A percentile compares a stretch with the other conserved stretches of the same genome.
These are phyloP conservation scores for Noctilio leporinus DNA, from an alignment of 2,113 vertebrate genomes.

Conservation along the genomic window DNA sequence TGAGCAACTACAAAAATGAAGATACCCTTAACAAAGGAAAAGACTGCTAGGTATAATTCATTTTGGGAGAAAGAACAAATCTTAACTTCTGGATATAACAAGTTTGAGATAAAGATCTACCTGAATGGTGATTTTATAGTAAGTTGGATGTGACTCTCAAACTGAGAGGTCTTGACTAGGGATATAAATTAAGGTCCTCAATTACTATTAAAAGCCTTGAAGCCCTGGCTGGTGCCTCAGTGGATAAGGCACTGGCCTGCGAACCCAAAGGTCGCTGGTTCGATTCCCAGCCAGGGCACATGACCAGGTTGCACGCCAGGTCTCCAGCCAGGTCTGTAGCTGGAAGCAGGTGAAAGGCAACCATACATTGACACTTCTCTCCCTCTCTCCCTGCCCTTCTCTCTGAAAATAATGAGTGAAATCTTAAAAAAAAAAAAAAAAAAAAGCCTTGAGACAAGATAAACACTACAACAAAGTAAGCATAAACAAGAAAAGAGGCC, in stretches of 20 bases:
- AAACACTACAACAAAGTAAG: neutral
- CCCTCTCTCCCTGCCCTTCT: no score
- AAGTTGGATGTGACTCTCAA: neutral
- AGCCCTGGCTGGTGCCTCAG: no score
- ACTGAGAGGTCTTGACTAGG: neutral
- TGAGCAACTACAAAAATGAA: neutral
- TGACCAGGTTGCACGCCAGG: no score
- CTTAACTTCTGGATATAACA: neutral
- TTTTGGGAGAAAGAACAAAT: constrained; percentile 10
- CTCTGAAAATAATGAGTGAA: no score
- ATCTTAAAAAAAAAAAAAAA: no score
- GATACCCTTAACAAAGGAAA: neutral
- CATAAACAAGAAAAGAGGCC: neutral
- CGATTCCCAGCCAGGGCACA: no score
- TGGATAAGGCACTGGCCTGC: no score
- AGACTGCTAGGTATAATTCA: neutral
- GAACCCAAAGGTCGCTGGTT: no score
- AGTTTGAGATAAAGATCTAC: neutral
- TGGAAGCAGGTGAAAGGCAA: no score
- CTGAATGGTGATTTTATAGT: neutral
- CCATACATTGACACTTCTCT: no score
- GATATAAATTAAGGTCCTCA: neutral
- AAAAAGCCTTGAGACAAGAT: neutral
- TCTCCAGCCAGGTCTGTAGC: no score
- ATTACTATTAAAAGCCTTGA: neutral